Base-by-base conservation (phyloP, 2,797 vertebrate genomes). In the Strix occidentalis region DNA sequence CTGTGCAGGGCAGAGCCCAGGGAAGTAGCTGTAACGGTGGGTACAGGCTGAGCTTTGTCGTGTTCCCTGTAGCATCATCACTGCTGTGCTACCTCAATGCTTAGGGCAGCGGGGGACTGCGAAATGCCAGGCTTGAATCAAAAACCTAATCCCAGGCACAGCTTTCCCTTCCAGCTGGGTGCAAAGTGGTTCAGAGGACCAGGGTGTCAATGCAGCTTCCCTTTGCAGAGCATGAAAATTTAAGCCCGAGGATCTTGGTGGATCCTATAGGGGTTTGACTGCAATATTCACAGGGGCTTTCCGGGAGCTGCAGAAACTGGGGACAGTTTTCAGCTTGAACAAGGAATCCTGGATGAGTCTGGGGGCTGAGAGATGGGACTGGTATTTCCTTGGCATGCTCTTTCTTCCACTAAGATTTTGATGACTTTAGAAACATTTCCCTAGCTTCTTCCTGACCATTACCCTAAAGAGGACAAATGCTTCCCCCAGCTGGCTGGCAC, bases 181-280 rank as follows among this genome's bases (percentile, higher is more conserved):
- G 93, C 51, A 56, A 95, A 95, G 87, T 90, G 95, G 43, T 90
- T 95, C 70, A 58, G 63, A 88, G 46, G 60, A 61, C 29, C 35
- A 29, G 43, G 21, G 39, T 60, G 74, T 82, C 24, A 33, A 39
- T 0, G 2, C n/a, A 61, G 8, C 64, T 90, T 87, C 31, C 13
- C 48, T 78, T 76, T 50, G 29, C 35, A 60, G 66, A 71, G 50
- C 2, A 3, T 76, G 94, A 84, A 88, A 93, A 84, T 78, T 46
- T 45, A 84, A 95, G 91, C 53, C 31, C 35, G 41, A 17, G 87
- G 71, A 56, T 71, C 45, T 24, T 39, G 17, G 35, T 78, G 46
- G 51, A 58, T 57, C 16, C 43, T 77, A 15, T 6, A 2, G 39
- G 54, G 29, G 9, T 48, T 63, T 54, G 79, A 41, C 87, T 90